A percentile compares a stretch with the other conserved stretches of the same genome.
Evolutionary conservation across 2,797 vertebrate species (phyloP).

Genomic region (Buphagus erythrorhynchus): DNA sequence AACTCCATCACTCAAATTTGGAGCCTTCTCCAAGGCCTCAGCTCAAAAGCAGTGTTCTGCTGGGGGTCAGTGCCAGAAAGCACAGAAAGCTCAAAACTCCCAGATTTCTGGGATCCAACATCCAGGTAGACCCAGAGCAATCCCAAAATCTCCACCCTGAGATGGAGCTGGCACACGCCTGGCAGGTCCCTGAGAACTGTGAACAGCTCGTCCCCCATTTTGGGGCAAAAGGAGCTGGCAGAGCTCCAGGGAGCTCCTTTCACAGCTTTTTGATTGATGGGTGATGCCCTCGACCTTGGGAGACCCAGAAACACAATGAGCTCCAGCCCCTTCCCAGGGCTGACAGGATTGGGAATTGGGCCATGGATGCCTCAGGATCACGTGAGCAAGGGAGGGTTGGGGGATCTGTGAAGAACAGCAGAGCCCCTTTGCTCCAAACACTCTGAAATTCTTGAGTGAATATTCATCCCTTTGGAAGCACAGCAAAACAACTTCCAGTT

Average conservation of each 20-base stretch:
- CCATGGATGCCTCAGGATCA: not conserved
- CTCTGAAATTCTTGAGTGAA: not conserved
- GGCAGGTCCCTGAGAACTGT: not conserved
- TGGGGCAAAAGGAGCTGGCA: not conserved
- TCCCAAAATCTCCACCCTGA: rapidly evolving
- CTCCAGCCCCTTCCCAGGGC: not conserved
- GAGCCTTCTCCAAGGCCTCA: too few species aligned
- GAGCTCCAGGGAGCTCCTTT: not conserved
- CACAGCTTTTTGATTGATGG: not conserved
- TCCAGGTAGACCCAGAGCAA: not conserved
- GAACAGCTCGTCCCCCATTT: not conserved
- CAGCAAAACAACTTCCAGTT: not conserved
- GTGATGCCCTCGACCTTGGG: not conserved
- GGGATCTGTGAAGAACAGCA: not conserved
- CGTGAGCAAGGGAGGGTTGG: not conserved
- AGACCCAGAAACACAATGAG: not conserved
- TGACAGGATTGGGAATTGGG: not conserved
- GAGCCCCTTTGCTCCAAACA: not conserved
- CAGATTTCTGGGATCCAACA: too few species aligned
- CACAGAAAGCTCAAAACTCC: too few species aligned
- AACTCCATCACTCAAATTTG: too few species aligned
- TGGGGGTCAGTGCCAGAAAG: too few species aligned
- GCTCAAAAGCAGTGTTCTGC: too few species aligned
- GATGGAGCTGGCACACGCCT: not conserved
- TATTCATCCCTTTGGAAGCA: not conserved